phyloP scores from a whole-genome alignment of 2,113 vertebrate genomes.

The Neoarius graeffei region DNA sequence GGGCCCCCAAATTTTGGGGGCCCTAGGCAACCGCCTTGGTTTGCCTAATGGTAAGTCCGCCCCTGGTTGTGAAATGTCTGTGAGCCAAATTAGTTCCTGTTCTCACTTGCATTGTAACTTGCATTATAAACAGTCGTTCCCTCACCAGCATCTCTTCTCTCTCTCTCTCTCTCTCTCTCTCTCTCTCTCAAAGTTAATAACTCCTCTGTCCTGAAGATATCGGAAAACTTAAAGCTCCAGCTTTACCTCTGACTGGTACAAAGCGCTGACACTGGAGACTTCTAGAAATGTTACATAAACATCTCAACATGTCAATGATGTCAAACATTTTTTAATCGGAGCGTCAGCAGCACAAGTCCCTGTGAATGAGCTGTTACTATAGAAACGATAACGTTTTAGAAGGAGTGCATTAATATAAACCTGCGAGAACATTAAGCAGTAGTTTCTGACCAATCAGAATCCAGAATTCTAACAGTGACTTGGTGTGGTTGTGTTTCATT shows the following conservation, averaged over 20 bases:
- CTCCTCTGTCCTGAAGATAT: background rate
- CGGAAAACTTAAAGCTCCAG: background rate
- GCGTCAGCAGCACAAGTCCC: background rate
- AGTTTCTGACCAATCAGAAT: background rate
- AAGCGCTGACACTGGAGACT: background rate
- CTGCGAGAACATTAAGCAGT: background rate
- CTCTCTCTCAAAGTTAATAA: too few species aligned
- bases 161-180: background rate
- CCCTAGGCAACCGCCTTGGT: too few species aligned
- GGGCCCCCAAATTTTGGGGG: too few species aligned
- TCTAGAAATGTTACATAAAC: background rate
- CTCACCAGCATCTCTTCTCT: background rate
- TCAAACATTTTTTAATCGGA: background rate
- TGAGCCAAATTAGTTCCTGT: background rate
- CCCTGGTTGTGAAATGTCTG: background rate
- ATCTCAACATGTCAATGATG: background rate
- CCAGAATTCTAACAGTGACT: background rate
- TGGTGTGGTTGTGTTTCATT: background rate
- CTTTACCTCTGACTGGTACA: background rate
- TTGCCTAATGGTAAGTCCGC: too few species aligned
- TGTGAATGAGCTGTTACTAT: background rate
- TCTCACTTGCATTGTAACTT: background rate
- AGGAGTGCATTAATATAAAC: background rate
- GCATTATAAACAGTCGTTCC: background rate
- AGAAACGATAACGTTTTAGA: background rate